Evolutionary conservation across 2,888 invertebrate genomes (phyloP).

Genomic region (Petrolisthes cinctipes): DNA sequence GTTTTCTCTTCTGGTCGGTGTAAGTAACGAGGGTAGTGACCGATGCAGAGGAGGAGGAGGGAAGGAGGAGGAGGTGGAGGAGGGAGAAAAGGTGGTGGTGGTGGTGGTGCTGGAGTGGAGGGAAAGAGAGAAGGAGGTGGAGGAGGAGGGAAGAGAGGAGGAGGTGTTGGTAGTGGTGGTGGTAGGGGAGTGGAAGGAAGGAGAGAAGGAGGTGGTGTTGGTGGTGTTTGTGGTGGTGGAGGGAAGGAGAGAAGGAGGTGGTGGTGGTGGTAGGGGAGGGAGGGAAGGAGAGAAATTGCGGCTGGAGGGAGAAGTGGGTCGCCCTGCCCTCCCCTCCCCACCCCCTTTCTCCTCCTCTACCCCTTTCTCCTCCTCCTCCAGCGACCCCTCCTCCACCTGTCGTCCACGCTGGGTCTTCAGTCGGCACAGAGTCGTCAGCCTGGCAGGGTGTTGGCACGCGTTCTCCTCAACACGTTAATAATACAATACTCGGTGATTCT

Average conservation of each 20-base stretch:
- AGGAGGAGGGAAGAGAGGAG: neutral
- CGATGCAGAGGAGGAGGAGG: neutral
- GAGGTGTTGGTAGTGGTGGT: neutral
- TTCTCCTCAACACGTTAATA: neutral
- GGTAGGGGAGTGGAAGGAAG: neutral
- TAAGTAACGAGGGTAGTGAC: neutral
- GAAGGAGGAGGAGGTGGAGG: neutral
- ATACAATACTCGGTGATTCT: neutral
- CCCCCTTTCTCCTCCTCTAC: neutral
- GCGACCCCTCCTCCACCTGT: neutral
- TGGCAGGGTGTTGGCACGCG: neutral
- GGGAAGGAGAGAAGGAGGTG: neutral
- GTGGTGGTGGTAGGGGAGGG: neutral
- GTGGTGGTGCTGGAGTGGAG: neutral
- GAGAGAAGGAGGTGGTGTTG: neutral
- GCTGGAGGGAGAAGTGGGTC: neutral
- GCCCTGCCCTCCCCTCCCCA: neutral
- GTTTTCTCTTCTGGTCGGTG: neutral
- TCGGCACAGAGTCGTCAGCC: neutral
- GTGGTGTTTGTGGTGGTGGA: neutral
- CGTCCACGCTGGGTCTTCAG: neutral
- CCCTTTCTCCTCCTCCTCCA: neutral
- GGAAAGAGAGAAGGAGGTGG: neutral
- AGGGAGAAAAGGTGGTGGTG: neutral
- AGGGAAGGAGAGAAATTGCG: neutral